Evolutionary conservation across 2,113 vertebrate genomes (phyloP).

Genomic region (Oncorhynchus kisutch): DNA sequence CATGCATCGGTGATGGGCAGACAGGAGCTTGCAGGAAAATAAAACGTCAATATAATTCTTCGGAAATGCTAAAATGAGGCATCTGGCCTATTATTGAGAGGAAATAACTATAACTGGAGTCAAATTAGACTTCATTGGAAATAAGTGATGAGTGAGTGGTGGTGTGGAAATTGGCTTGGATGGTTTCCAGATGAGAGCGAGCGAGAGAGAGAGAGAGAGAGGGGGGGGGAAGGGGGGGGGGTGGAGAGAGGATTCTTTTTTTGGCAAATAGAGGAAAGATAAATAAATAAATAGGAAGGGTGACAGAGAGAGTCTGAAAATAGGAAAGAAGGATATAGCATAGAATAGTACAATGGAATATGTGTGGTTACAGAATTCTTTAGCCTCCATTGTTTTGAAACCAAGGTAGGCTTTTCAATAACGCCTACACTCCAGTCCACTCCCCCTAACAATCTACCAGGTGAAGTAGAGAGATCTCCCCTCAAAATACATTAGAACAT

Average conservation of each 20-base stretch:
- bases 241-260: too few relatives aligned
- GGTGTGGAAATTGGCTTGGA: constrained; percentile 13
- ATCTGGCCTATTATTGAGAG: constrained; percentile 4
- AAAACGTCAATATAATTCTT: background rate
- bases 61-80: too few relatives aligned
- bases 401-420: too few relatives aligned
- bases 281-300: too few relatives aligned
- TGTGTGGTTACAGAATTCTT: background rate
- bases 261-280: too few relatives aligned
- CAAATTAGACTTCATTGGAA: background rate
- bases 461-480: too few relatives aligned
- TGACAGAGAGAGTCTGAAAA: too few relatives aligned
- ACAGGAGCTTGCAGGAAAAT: background rate
- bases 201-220: background rate
- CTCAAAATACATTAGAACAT: too few relatives aligned
- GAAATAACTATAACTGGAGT: constrained; percentile 11
- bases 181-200: background rate
- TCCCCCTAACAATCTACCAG: too few relatives aligned
- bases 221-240: fast-evolving
- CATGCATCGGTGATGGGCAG: background rate
- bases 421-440: too few relatives aligned
- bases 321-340: background rate
- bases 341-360: background rate
- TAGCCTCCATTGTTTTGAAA: too few relatives aligned
- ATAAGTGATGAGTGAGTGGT: background rate